phyloP scores from a whole-genome alignment of 2,888 invertebrate genomes.

The Trachelus iudaicus region DNA sequence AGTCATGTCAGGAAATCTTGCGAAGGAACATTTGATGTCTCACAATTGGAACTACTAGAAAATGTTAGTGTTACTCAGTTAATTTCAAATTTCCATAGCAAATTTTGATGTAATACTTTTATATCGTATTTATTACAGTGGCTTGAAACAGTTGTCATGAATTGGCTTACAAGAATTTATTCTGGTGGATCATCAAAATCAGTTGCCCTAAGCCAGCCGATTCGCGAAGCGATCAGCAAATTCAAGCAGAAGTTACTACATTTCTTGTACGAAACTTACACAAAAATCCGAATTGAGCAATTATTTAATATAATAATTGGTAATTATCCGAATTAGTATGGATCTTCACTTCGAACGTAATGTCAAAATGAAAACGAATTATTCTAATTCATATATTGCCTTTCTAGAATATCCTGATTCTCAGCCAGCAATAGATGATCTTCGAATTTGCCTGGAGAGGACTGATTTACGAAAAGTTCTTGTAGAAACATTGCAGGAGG shows the following conservation, averaged over 20 bases:
- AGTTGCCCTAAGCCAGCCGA: slow-evolving; percentile 69
- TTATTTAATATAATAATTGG: slow-evolving; percentile 95
- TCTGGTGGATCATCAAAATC: slow-evolving; percentile 73
- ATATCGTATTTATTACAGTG: slow-evolving; percentile 70
- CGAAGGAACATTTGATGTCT: slow-evolving; percentile 87
- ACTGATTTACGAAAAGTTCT: slow-evolving; percentile 84
- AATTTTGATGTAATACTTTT: background rate
- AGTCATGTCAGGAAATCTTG: slow-evolving; percentile 86
- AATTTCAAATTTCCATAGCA: background rate
- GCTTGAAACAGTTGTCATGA: slow-evolving; percentile 86
- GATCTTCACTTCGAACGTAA: background rate
- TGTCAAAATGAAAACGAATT: background rate
- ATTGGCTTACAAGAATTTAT: slow-evolving; percentile 88
- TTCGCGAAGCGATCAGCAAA: slow-evolving; percentile 71
- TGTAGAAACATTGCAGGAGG: slow-evolving; percentile 82
- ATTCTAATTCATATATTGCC: slow-evolving; percentile 5
- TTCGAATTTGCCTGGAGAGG: slow-evolving; percentile 85
- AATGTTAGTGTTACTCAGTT: slow-evolving; percentile 67
- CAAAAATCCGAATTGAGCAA: slow-evolving; percentile 88
- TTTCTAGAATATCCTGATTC: slow-evolving; percentile 91
- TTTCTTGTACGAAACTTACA: slow-evolving; percentile 89
- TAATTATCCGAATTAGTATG: slow-evolving; percentile 46
- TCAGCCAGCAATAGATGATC: slow-evolving; percentile 90
- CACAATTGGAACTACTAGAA: slow-evolving; percentile 81
- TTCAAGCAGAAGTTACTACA: slow-evolving; percentile 83